These are phyloP conservation scores for Mactra quadrangularis DNA, from an alignment of 1,140 invertebrate species.

Conservation along the genomic window DNA sequence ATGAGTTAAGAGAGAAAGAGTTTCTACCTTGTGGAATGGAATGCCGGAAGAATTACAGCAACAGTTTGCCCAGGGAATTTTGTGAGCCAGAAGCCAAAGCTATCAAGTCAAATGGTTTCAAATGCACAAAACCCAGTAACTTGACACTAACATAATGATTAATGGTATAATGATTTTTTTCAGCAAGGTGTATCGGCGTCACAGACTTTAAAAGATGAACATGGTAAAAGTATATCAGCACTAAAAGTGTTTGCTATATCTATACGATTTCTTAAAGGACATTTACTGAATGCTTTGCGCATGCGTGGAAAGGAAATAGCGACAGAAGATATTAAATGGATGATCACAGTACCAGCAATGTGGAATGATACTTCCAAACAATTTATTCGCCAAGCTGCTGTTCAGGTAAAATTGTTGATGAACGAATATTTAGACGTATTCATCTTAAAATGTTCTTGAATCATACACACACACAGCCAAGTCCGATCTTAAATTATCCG, in stretches of 20 bases:
- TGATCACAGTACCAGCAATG: constrained; percentile 79
- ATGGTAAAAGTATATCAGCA: constrained; percentile 71
- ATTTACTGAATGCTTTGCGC: constrained; percentile 68
- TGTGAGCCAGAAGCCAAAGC: no score
- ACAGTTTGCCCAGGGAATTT: no score
- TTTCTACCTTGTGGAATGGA: no score
- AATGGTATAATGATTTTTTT: background rate
- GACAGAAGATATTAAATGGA: constrained; percentile 72
- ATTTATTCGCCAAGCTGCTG: constrained; percentile 78
- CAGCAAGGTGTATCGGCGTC: constrained; percentile 27
- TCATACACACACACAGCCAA: no score
- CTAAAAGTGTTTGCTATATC: constrained; percentile 75
- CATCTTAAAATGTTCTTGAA: background rate
- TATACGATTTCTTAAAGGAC: constrained; percentile 75
- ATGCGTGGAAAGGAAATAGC: constrained; percentile 34
- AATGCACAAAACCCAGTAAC: no score
- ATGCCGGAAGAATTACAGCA: no score
- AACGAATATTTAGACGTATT: background rate
- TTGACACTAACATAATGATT: no score
- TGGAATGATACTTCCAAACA: constrained; percentile 80
- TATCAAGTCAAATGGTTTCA: no score
- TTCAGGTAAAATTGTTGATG: constrained; percentile 71
- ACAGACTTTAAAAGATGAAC: constrained; percentile 69
- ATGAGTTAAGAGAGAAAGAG: no score
- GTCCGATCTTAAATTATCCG: no score